A percentile compares a stretch with the other conserved stretches of the same genome.
These are phyloP conservation scores for Megalops atlanticus DNA, from an alignment of 2,113 vertebrate genomes.

Conservation along the genomic window DNA sequence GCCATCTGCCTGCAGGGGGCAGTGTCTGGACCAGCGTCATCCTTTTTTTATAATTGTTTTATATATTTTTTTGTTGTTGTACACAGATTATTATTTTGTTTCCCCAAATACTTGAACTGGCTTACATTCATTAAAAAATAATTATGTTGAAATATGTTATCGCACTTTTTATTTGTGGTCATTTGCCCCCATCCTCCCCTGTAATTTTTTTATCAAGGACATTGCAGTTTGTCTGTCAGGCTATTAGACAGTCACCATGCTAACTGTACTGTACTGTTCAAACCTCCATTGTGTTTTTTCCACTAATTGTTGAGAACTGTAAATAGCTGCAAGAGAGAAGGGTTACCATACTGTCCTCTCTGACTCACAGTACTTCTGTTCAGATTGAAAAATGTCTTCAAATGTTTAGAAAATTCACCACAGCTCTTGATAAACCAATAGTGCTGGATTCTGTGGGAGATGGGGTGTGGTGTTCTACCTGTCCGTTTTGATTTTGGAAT, in stretches of 20 bases:
- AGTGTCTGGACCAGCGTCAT: not conserved
- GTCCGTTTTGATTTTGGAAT: not conserved
- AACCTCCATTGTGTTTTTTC: constrained; percentile 29
- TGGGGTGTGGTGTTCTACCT: not conserved
- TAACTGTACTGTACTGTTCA: constrained; percentile 34
- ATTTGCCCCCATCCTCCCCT: not conserved
- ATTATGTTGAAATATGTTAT: constrained; percentile 55
- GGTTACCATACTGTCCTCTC: constrained; percentile 25
- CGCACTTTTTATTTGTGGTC: constrained; percentile 65
- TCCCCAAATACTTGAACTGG: constrained; percentile 75
- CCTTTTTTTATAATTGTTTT: constrained; percentile 49
- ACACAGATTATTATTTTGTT: constrained; percentile 46
- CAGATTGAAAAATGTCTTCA: constrained; percentile 37
- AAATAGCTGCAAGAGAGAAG: not conserved
- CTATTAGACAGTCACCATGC: constrained; percentile 37
- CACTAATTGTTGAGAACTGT: too few species aligned
- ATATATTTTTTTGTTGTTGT: constrained; percentile 26
- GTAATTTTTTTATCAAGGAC: constrained; percentile 7
- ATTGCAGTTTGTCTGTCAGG: constrained; percentile 22
- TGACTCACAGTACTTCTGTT: constrained; percentile 37
- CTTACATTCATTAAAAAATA: constrained; percentile 68
- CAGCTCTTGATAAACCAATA: not conserved
- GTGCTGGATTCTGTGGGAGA: not conserved
- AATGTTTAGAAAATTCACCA: constrained; percentile 56
- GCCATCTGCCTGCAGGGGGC: not conserved